Percentiles rank a stretch among this genome's conserved stretches.
These are phyloP conservation scores for Sisor rabdophorus DNA, from an alignment of 2,113 vertebrate genomes.

Conservation along the genomic window DNA sequence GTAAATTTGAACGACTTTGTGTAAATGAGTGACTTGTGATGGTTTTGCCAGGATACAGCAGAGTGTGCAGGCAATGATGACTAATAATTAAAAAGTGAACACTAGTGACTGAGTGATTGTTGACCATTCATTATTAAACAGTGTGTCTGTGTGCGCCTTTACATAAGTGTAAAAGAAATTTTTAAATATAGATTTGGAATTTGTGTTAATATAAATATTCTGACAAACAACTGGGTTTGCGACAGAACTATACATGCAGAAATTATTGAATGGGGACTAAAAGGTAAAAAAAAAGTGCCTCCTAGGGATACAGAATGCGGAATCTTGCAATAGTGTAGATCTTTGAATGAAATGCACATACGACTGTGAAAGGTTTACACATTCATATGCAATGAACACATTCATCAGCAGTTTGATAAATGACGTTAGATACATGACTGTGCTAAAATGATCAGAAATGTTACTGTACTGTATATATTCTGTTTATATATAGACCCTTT, in stretches of 20 bases:
- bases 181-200: too few relatives aligned
- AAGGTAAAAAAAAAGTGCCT: not conserved
- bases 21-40: not conserved
- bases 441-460: not conserved
- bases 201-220: too few relatives aligned
- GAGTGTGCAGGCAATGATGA: not conserved
- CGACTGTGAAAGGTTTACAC: not conserved
- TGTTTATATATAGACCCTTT: too few relatives aligned
- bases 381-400: not conserved
- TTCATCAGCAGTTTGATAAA: not conserved
- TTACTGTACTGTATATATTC: not conserved
- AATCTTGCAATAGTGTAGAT: not conserved
- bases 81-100: slow-evolving; percentile 23
- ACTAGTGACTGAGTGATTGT: not conserved
- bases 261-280: not conserved
- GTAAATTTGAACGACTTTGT: not conserved
- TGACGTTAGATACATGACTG: too few relatives aligned
- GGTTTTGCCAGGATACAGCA: not conserved
- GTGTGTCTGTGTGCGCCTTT: not conserved
- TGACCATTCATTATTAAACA: slow-evolving; percentile 11
- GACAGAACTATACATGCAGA: not conserved
- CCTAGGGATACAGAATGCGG: too few relatives aligned
- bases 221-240: not conserved
- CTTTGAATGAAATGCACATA: not conserved
- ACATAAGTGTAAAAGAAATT: too few relatives aligned